Evolutionary conservation across 1,140 invertebrate genomes (phyloP).

Genomic region (Drosophila repleta): DNA sequence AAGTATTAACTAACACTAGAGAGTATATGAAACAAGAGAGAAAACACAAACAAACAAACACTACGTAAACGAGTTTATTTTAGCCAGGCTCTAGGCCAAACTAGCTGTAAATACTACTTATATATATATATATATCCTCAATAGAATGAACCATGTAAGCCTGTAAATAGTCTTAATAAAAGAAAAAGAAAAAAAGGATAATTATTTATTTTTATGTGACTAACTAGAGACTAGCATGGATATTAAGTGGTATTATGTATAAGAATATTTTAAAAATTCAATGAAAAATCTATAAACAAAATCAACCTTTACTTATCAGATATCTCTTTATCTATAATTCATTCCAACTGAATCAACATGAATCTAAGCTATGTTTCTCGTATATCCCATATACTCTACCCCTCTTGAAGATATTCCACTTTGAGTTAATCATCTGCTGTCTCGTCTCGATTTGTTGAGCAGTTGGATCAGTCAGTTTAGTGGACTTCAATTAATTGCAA

Average conservation of each 20-base stretch:
- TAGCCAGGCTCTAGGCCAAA: constrained; percentile 36
- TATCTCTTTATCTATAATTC: too few relatives aligned
- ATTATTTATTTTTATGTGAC: not conserved
- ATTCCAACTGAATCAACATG: too few relatives aligned
- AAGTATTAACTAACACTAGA: constrained; percentile 74
- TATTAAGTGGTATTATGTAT: too few relatives aligned
- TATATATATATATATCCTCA: constrained; percentile 46
- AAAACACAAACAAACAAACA: constrained; percentile 11
- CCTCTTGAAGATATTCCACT: too few relatives aligned
- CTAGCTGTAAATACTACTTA: constrained; percentile 60
- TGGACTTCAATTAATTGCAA: constrained; percentile 44
- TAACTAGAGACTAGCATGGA: too few relatives aligned
- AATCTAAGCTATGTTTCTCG: too few relatives aligned
- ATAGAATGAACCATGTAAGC: constrained; percentile 57
- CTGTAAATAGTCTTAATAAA: constrained; percentile 78
- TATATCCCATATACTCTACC: too few relatives aligned
- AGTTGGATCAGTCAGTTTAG: constrained; percentile 12
- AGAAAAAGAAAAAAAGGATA: constrained; percentile 4
- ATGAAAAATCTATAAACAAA: too few relatives aligned
- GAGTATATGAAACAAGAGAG: constrained; percentile 8
- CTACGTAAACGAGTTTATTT: constrained; percentile 29
- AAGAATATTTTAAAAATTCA: too few relatives aligned
- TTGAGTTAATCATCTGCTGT: not conserved
- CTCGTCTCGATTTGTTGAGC: not conserved
- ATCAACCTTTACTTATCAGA: too few relatives aligned